These are phyloP conservation scores for Dryadula phaetusa DNA, from an alignment of 2,888 invertebrate species.

Conservation along the genomic window DNA sequence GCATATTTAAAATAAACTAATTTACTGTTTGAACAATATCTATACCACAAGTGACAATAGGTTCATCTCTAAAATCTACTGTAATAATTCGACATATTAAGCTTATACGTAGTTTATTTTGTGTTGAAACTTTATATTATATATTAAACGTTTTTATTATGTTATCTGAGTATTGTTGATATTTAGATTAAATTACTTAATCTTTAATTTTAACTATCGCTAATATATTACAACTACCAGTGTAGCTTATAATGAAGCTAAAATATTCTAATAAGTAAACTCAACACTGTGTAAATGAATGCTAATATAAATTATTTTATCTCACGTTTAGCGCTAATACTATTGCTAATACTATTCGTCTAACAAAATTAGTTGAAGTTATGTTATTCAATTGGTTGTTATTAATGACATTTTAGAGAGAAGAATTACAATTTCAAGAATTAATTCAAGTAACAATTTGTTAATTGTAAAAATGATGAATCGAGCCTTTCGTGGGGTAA, in stretches of 20 bases:
- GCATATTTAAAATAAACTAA: too few species aligned
- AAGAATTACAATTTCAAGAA: background rate
- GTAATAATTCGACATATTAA: too few species aligned
- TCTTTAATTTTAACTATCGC: background rate
- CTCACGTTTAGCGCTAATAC: background rate
- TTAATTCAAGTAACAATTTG: too few species aligned
- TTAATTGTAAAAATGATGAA: too few species aligned
- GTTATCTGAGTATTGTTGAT: background rate
- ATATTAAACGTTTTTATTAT: too few species aligned
- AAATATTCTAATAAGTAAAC: slow-evolving; percentile 1
- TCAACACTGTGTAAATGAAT: slow-evolving; percentile 7
- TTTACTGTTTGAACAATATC: too few species aligned
- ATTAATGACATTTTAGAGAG: background rate
- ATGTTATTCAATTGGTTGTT: background rate
- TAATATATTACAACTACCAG: slow-evolving; percentile 7
- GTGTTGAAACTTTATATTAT: too few species aligned
- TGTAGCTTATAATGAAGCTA: background rate
- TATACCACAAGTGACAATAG: too few species aligned
- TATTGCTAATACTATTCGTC: background rate
- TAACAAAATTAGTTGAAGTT: background rate
- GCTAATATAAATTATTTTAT: slow-evolving; percentile 1
- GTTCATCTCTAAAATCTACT: too few species aligned
- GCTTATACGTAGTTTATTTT: too few species aligned
- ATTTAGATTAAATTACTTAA: background rate
- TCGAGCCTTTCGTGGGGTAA: too few species aligned